Evolutionary conservation across 1,140 invertebrate species (phyloP), one percentile per base, ranked within the genome.

Genomic region (Physella acuta): DNA sequence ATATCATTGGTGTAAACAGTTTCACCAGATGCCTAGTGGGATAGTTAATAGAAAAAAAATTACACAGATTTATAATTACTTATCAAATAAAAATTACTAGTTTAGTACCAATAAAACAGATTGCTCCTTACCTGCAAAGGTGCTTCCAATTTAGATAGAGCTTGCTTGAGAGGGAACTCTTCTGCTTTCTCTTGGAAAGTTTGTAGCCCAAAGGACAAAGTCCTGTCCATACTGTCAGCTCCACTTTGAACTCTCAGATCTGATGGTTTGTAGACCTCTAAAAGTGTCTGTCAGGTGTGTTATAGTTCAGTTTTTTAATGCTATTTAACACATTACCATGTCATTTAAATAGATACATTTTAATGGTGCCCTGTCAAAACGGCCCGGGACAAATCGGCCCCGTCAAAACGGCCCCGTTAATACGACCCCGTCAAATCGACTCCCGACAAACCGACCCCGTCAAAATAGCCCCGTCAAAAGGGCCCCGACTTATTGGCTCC

Each of bases 161-260:
- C 90, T 80, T 94, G 85, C 73, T 90, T 92, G 0, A 94, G 78
- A 0, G 94, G 94, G 88, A 91, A 94, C 55, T 90, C 75, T n/a
- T 88, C 85, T 74, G 89, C 87, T 71, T 92, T 88, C 0, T 90
- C 91, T 63, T 92, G 88, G 78, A 88, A 94, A 16, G 87, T 86
- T 79, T 94, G 93, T 17, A 85, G 86, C 1, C 91, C 92, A 0
- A 86, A 88, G 0, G 91, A 93, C 0, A 11, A 86, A 0, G 87
- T 87, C 26, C 92, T 87, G 11, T 71, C 61, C 17, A 81, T 70
- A 33, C 73, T 71, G 16, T 28, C 20, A 14, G 68, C 66, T 33
- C 77, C 79, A 64, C 51, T 71, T 1, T 20, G 28, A 30, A 30
- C 58, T 66, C 11, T 62, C 37, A 34, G 56, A 59, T 68, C 65